Evolutionary conservation across 2,888 invertebrate genomes (phyloP).

Genomic region (Pherbina coryleti): DNA sequence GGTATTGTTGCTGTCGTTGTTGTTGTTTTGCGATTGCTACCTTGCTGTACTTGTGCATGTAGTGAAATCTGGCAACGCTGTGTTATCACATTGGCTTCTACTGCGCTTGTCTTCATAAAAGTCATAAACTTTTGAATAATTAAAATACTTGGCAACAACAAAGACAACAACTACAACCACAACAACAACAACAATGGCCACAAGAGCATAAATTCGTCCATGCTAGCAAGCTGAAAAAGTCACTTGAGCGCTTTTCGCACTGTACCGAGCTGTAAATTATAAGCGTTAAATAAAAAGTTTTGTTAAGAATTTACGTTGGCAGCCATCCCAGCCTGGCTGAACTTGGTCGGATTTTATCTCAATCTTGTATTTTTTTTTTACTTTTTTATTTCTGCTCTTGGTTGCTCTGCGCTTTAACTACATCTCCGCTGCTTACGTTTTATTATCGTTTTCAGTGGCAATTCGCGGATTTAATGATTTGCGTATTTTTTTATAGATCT

Average conservation of each 20-base stretch:
- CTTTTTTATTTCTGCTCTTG: background rate
- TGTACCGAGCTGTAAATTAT: no score
- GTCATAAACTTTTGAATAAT: slow-evolving; percentile 48
- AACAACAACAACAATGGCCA: background rate
- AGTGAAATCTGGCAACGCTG: slow-evolving; percentile 13
- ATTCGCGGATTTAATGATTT: slow-evolving; percentile 7
- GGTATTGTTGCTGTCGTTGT: background rate
- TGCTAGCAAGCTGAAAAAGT: background rate
- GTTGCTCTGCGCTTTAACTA: background rate
- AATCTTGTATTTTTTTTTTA: no score
- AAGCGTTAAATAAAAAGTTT: no score
- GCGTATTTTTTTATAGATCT: background rate
- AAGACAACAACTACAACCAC: background rate
- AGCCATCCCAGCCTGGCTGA: no score
- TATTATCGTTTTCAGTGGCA: background rate
- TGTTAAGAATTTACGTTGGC: no score
- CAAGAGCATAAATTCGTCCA: background rate
- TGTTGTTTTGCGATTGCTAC: background rate
- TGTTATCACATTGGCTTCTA: background rate
- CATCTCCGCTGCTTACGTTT: no score
- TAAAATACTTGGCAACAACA: slow-evolving; percentile 37
- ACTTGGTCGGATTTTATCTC: no score
- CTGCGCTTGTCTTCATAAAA: slow-evolving; percentile 25
- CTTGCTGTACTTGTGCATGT: background rate
- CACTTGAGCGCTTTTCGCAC: no score